Conservation (phyloP, 1,140 invertebrate species). For the Drosophila pectinifera region DNA sequence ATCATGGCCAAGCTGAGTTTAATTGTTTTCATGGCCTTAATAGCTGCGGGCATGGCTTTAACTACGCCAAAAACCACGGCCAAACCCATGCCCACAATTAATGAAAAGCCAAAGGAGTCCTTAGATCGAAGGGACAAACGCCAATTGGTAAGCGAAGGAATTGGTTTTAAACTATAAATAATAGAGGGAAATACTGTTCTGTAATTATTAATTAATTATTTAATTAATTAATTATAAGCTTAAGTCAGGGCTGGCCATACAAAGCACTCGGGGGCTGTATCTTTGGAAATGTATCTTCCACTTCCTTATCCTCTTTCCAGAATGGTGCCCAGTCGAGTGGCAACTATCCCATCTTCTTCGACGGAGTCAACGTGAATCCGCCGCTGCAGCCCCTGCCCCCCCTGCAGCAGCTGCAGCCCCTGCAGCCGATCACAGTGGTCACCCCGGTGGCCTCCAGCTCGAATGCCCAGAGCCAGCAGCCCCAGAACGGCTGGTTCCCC, state of each 20-base stretch:
- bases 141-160: slow-evolving; percentile 50
- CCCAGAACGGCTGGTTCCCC: slow-evolving; percentile 53
- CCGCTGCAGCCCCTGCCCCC: slow-evolving; percentile 29
- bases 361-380: slow-evolving; percentile 39
- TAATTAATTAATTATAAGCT: too few relatives aligned
- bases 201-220: too few relatives aligned
- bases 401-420: slow-evolving; percentile 27
- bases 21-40: slow-evolving; percentile 34
- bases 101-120: not conserved
- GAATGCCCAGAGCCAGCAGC: slow-evolving; percentile 38
- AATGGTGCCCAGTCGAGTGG: slow-evolving; percentile 7
- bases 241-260: too few relatives aligned
- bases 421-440: slow-evolving; percentile 57
- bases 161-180: too few relatives aligned
- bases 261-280: too few relatives aligned
- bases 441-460: slow-evolving; percentile 53
- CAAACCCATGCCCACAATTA: not conserved
- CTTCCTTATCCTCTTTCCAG: not conserved
- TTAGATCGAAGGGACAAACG: slow-evolving; percentile 54
- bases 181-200: too few relatives aligned
- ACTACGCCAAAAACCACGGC: slow-evolving; percentile 16
- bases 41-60: slow-evolving; percentile 5
- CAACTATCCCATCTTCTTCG: slow-evolving; percentile 59
- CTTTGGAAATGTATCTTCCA: too few relatives aligned
- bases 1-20: slow-evolving; percentile 52